Conservation (phyloP, 2,888 invertebrate genomes). For the Nemurella pictetii region DNA sequence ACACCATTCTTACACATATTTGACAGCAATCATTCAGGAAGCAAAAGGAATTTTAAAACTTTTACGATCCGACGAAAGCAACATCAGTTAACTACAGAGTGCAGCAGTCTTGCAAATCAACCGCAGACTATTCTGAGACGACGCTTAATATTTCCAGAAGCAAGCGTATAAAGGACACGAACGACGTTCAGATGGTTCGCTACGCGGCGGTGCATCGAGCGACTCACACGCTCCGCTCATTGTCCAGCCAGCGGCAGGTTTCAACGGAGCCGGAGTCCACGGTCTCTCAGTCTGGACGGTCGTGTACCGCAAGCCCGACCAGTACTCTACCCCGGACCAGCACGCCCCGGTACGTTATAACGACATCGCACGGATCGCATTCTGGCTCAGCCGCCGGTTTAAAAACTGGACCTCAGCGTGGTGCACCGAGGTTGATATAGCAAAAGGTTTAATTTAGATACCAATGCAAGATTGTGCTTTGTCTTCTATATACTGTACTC, state of each 20-base stretch:
- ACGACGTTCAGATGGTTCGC: slow-evolving; percentile 65
- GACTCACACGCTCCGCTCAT: slow-evolving; percentile 62
- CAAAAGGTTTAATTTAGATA: no score
- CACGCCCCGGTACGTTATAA: slow-evolving; percentile 39
- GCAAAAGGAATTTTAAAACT: no score
- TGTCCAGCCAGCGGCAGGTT: slow-evolving; percentile 51
- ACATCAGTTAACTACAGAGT: no score
- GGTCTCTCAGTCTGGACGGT: slow-evolving; percentile 43
- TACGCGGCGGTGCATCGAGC: slow-evolving; percentile 62
- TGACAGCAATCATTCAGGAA: no score
- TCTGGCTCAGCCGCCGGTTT: no score
- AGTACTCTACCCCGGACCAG: slow-evolving; percentile 42
- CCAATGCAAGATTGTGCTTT: no score
- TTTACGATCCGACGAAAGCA: no score
- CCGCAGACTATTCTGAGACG: no score
- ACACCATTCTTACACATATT: no score
- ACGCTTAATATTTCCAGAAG: slow-evolving; percentile 46
- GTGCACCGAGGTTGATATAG: slow-evolving; percentile 44
- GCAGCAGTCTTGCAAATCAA: no score
- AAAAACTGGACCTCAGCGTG: slow-evolving; percentile 6
- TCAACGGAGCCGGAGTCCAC: slow-evolving; percentile 30
- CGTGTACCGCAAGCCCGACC: slow-evolving; percentile 44
- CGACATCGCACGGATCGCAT: no score
- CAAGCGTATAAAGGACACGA: slow-evolving; percentile 51
- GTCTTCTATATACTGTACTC: no score